Conservation (phyloP, 2,113 vertebrate species). For the Gymnogyps californianus region DNA sequence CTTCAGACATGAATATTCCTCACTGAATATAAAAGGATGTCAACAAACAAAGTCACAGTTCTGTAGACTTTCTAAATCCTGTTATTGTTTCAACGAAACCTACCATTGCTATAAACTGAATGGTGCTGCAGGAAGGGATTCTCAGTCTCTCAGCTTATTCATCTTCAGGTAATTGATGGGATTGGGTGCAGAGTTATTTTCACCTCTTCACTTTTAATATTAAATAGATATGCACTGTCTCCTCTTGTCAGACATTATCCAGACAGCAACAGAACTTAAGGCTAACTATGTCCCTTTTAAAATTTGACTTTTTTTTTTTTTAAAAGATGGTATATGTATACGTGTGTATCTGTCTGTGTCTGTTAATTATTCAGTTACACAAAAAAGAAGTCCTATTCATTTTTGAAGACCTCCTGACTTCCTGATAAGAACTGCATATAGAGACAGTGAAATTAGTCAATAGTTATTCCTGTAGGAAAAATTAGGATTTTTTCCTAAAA, state of each 20-base stretch:
- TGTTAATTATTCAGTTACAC: neutral
- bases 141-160: neutral
- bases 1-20: conserved; percentile 15
- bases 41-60: neutral
- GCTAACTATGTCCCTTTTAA: neutral
- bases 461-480: neutral
- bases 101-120: neutral
- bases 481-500: neutral
- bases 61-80: neutral
- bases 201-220: neutral
- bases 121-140: neutral
- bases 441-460: neutral
- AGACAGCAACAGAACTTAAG: neutral
- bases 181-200: neutral
- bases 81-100: neutral
- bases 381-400: neutral
- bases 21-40: neutral
- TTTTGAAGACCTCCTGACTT: neutral
- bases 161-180: neutral
- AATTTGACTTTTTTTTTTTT: neutral
- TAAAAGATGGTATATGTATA: neutral
- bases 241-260: neutral
- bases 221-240: neutral
- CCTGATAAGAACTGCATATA: neutral
- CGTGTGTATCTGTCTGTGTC: neutral